phyloP scores from a whole-genome alignment of 2,797 vertebrate species.

The Lagocephalus sceleratus region DNA sequence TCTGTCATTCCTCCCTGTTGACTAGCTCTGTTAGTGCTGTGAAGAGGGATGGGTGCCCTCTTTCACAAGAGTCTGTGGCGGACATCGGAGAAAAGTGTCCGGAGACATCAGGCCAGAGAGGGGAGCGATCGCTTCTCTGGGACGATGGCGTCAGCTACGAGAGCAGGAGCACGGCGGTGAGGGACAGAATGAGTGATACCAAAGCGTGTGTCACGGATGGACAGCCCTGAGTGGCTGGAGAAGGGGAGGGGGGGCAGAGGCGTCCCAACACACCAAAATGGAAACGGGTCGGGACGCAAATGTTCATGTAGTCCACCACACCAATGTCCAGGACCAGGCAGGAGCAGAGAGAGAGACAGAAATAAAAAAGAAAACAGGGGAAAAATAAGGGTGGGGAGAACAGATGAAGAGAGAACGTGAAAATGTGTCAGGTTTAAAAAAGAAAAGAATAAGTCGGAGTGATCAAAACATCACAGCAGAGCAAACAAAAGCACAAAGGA shows the following conservation, averaged over 20 bases:
- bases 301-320: constrained; percentile 73
- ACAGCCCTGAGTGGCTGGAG: constrained; percentile 83
- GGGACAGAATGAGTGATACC: constrained; percentile 82
- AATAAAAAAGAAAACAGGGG: constrained; percentile 67
- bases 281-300: constrained; percentile 63
- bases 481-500: constrained; percentile 60
- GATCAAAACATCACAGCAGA: constrained; percentile 42
- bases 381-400: constrained; percentile 70
- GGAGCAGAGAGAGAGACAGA: constrained; percentile 58
- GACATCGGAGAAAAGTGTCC: constrained; percentile 46
- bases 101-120: constrained; percentile 62
- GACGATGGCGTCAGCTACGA: constrained; percentile 73
- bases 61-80: constrained; percentile 27
- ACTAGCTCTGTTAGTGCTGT: constrained; percentile 54
- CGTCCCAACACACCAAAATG: constrained; percentile 51
- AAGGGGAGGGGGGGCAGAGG: constrained; percentile 32
- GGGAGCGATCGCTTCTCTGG: constrained; percentile 43
- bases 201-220: constrained; percentile 85
- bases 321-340: constrained; percentile 72
- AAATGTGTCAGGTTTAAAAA: constrained; percentile 80
- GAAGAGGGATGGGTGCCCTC: constrained; percentile 13
- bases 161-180: constrained; percentile 83
- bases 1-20: constrained; percentile 37
- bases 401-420: constrained; percentile 80
- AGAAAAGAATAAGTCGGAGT: constrained; percentile 30